Evolutionary conservation across 2,797 vertebrate genomes (phyloP), one percentile per base, ranked within the genome.

Genomic region (Crypturellus tataupa): DNA sequence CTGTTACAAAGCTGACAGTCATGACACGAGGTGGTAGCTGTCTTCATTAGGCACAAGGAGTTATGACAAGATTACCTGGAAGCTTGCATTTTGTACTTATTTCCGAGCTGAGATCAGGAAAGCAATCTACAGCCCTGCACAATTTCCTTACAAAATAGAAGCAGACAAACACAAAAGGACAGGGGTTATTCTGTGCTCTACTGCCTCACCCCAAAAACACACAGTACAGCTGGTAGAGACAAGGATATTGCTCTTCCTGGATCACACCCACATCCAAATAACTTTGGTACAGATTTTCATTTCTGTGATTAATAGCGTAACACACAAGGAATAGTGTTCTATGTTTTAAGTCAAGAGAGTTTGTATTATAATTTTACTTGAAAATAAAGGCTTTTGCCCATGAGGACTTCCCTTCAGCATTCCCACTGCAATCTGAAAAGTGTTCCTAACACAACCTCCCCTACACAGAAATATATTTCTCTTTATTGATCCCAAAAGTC

Each of bases 191-290:
- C 71, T 10, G 56, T 24, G 60, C 55, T 82, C n/a, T 49, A 37
- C 60, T 40, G 79, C 92, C 91, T 85, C 82, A 27, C 72, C 87
- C 76, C 31, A 76, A 20, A 91, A 90, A 70, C 12, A 94, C 95
- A 96, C 77, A 94, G 20, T 3, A 46, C n/a, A 65, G 49, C 62
- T 84, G 62, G 47, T 21, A 40, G 56, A 59, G 2, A 47, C 24
- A 44, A 64, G 29, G 16, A 35, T 24, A 13, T 10, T 18, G 49
- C 8, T 69, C 33, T 76, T 29, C 23, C 49, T 83, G 72, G 14
- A 35, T 46, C 44, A 63, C 10, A n/a, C 6, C 31, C 53, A 56
- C 17, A 19, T n/a, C 29, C 3, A 6, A 4, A 11, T 4, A 16
- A 42, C 37, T 46, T 63, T 10, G 23, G 20, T 15, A 20, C 0